Percentiles rank a stretch among this genome's conserved stretches.
phyloP scores from a whole-genome alignment of 2,888 invertebrate species.

The Cetonia aurata region DNA sequence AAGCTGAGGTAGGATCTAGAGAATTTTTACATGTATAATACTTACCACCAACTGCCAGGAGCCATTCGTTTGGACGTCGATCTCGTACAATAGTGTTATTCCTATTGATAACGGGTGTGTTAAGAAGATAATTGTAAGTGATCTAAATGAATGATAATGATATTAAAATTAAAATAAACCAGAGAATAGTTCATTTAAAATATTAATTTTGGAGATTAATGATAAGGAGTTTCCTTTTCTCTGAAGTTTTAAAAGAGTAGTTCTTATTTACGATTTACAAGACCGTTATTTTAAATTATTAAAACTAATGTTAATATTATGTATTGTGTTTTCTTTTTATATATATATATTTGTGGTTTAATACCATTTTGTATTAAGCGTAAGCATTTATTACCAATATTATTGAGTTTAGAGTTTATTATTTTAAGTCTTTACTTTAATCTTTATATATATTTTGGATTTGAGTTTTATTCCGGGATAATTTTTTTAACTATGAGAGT shows the following conservation, averaged over 20 bases:
- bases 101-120: constrained; percentile 71
- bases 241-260: constrained; percentile 73
- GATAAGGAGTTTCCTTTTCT: constrained; percentile 67
- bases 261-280: constrained; percentile 76
- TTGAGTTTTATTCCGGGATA: constrained; percentile 71
- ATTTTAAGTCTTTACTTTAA: constrained; percentile 71
- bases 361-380: constrained; percentile 70
- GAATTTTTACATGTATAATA: too few species aligned
- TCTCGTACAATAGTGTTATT: constrained; percentile 69
- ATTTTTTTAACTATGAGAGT: constrained; percentile 75
- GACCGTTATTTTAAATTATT: constrained; percentile 79
- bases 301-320: constrained; percentile 71
- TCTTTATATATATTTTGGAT: constrained; percentile 65
- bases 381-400: constrained; percentile 72
- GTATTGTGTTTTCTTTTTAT: constrained; percentile 61
- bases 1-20: too few species aligned
- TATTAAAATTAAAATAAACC: constrained; percentile 61
- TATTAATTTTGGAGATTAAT: constrained; percentile 80
- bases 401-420: constrained; percentile 74
- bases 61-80: too few species aligned
- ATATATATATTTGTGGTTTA: constrained; percentile 69
- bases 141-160: constrained; percentile 61
- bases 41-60: too few species aligned
- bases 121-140: constrained; percentile 65
- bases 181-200: constrained; percentile 76